Evolutionary conservation across 2,797 vertebrate genomes (phyloP).

Genomic region (Scolopax rusticola): DNA sequence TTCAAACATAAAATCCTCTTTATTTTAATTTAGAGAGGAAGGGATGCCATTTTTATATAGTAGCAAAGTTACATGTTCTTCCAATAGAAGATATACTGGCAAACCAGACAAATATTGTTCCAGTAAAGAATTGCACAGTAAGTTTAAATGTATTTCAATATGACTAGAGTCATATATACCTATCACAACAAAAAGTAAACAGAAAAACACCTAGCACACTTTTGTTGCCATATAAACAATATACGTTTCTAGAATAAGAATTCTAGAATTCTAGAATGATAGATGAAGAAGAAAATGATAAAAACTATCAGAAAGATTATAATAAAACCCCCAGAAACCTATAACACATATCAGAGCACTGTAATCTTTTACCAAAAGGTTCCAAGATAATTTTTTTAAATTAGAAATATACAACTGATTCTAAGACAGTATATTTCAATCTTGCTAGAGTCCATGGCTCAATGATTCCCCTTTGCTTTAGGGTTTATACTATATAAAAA

Average conservation of each 20-base stretch:
- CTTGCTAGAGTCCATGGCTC: background rate
- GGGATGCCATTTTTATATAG: background rate
- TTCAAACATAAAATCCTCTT: background rate
- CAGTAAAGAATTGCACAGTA: background rate
- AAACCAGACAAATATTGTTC: background rate
- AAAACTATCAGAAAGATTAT: background rate
- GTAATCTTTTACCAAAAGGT: background rate
- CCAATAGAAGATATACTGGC: background rate
- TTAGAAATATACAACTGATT: background rate
- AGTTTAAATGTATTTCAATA: background rate
- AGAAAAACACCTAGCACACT: background rate
- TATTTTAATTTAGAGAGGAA: background rate
- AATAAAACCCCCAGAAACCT: background rate
- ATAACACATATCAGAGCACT: background rate
- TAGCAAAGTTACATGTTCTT: background rate
- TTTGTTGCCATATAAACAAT: background rate
- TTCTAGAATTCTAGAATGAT: too few species aligned
- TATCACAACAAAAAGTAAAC: background rate
- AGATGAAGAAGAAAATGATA: background rate
- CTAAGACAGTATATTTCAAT: background rate
- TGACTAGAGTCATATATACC: background rate
- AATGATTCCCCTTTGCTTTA: background rate
- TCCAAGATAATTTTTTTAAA: background rate
- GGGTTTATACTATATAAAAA: background rate
- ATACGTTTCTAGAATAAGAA: background rate